These are phyloP conservation scores for Tribolium castaneum DNA, from an alignment of 1,140 invertebrate species.

Conservation along the genomic window DNA sequence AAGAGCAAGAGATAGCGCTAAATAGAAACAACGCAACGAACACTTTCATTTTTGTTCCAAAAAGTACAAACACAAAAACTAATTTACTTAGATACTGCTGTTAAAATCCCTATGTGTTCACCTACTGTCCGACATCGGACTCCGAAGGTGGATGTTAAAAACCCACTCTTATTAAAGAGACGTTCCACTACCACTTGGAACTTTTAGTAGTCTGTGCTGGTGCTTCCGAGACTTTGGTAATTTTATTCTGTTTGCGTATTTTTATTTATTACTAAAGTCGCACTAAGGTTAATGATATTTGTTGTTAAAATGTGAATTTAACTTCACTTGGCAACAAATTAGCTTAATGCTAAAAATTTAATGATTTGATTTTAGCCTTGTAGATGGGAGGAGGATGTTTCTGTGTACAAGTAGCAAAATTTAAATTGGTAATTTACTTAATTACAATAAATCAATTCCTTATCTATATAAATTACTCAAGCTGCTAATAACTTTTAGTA, in stretches of 20 bases:
- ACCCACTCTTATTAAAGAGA: constrained; percentile 5
- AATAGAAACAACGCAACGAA: neutral
- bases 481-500: too few species aligned
- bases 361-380: too few species aligned
- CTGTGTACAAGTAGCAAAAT: too few species aligned
- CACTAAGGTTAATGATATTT: neutral
- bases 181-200: neutral
- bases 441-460: too few species aligned
- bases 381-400: too few species aligned
- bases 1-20: neutral
- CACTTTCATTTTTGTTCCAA: neutral
- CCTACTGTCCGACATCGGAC: neutral
- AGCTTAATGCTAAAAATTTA: too few species aligned
- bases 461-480: too few species aligned
- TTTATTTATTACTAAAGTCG: neutral
- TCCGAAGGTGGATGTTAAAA: neutral
- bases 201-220: neutral
- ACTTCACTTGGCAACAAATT: too few species aligned
- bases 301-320: neutral
- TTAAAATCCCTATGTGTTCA: neutral
- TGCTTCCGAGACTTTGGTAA: neutral
- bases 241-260: neutral
- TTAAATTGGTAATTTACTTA: too few species aligned
- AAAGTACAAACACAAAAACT: neutral
- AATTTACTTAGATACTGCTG: neutral